Evolutionary conservation across 2,113 vertebrate genomes (phyloP).

Genomic region (Hippopotamus amphibius): DNA sequence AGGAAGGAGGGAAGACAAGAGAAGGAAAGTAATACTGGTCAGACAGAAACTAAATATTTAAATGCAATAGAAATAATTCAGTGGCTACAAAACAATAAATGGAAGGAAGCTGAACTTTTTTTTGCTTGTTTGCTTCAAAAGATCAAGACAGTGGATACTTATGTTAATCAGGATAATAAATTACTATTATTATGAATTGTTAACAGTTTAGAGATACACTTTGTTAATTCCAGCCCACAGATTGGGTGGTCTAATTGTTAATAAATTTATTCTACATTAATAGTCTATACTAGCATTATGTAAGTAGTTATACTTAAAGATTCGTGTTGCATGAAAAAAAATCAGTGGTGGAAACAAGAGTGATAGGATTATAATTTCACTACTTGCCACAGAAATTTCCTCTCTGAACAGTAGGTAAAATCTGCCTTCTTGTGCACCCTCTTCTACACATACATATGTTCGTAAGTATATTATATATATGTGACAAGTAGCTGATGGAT

Average conservation of each 20-base stretch:
- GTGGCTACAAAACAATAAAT: not conserved
- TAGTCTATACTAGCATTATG: not conserved
- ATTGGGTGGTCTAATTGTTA: not conserved
- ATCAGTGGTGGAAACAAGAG: not conserved
- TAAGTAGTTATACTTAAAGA: not conserved
- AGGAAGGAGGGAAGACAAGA: not conserved
- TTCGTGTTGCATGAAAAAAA: not conserved
- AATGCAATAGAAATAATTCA: not conserved
- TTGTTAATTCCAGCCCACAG: not conserved
- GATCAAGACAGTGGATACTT: not conserved
- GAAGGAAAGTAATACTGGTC: not conserved
- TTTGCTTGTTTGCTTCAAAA: not conserved
- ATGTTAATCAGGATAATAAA: not conserved
- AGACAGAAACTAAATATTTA: not conserved
- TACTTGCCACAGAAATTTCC: not conserved
- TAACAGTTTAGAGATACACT: not conserved
- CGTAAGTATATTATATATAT: not conserved
- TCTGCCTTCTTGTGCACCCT: not conserved
- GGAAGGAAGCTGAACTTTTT: not conserved
- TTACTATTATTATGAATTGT: not conserved
- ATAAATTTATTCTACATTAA: not conserved
- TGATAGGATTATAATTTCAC: not conserved
- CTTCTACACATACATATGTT: not conserved
- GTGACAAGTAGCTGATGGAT: not conserved
- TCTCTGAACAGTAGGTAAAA: not conserved